Base-by-base conservation (phyloP, 2,888 invertebrate species). In the Leucoma salicis region DNA sequence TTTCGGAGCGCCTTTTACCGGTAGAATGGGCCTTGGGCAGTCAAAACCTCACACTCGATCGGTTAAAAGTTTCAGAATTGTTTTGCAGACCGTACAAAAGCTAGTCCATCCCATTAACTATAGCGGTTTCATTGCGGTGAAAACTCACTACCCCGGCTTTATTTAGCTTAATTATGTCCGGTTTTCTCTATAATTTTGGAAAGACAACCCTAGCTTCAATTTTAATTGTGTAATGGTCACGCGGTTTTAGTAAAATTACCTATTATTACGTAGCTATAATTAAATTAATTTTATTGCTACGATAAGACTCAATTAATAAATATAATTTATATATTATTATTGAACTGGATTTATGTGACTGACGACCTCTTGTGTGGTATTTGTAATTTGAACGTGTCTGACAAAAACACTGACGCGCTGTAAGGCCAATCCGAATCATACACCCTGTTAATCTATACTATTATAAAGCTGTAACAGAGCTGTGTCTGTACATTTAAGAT, bases 151-250 rank as follows among this genome's bases (percentile, higher is more conserved):
- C 49, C 39, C 35, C 28, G 46, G 42, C 14, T 59, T 47, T 49
- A 57, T 59, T 32, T 35, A 44, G 42, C 41, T 53, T 51, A 46
- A 57, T 51, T 51, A 40, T 54, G 43, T 49, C 42, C 41, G 45
- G 13, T 46, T 31, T 37, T 48, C 47, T 49, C 47, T 35, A 53
- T 46, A 46, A 53, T 53, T 55, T 43, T n/a, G 16, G 36, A 47
- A 32, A 33, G 31, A 34, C 39, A 42, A 50, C 15, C 33, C 16
- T 14, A 21, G 29, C 35, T 39, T 49, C 45, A 33, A 49, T 48
- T 46, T 49, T 53, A 52, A 53, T 53, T 48, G 44, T 37, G 18
- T 11, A 14, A 14, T 13, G 33, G 10, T 34, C 21, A 25, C n/a
- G 21, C 8, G 5, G 39, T 29, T 2, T n/a, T 6, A 14, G 11